phyloP scores from a whole-genome alignment of 2,888 invertebrate species.

The Cryptocheilus praepositus region DNA sequence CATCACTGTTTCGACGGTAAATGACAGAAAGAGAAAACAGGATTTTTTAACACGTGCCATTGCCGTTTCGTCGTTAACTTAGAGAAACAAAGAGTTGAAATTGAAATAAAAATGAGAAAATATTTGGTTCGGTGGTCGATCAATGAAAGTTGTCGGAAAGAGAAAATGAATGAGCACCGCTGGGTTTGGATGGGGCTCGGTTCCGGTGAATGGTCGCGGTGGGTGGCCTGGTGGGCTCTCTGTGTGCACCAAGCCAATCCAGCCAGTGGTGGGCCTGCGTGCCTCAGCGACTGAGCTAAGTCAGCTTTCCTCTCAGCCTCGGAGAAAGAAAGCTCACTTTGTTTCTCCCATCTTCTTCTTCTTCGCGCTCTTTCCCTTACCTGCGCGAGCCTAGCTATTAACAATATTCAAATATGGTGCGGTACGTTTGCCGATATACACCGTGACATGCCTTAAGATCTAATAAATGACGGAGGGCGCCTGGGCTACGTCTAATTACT shows the following conservation, averaged over 20 bases:
- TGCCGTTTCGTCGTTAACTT: too few species aligned
- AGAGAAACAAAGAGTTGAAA: too few species aligned
- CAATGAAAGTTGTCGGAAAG: not conserved
- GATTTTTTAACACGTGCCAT: too few species aligned
- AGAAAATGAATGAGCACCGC: slow-evolving; percentile 61
- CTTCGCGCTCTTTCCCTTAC: slow-evolving; percentile 34
- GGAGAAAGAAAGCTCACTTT: slow-evolving; percentile 51
- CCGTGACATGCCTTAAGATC: too few species aligned
- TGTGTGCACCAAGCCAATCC: slow-evolving; percentile 78
- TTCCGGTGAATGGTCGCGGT: slow-evolving; percentile 75
- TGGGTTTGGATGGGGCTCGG: slow-evolving; percentile 71
- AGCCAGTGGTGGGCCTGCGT: slow-evolving; percentile 77
- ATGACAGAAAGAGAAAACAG: too few species aligned
- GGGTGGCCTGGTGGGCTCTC: slow-evolving; percentile 73
- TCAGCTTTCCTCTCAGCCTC: slow-evolving; percentile 53
- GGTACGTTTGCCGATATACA: too few species aligned
- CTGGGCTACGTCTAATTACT: too few species aligned
- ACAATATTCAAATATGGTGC: slow-evolving; percentile 10
- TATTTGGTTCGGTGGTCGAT: too few species aligned
- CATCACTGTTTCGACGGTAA: too few species aligned
- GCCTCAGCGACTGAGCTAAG: slow-evolving; percentile 58
- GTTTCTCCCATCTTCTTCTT: slow-evolving; percentile 41
- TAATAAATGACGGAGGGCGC: too few species aligned
- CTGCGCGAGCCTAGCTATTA: slow-evolving; percentile 6
- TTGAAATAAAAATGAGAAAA: too few species aligned